Evolutionary conservation across 2,888 invertebrate genomes (phyloP).

Genomic region (Atethmia centrago): DNA sequence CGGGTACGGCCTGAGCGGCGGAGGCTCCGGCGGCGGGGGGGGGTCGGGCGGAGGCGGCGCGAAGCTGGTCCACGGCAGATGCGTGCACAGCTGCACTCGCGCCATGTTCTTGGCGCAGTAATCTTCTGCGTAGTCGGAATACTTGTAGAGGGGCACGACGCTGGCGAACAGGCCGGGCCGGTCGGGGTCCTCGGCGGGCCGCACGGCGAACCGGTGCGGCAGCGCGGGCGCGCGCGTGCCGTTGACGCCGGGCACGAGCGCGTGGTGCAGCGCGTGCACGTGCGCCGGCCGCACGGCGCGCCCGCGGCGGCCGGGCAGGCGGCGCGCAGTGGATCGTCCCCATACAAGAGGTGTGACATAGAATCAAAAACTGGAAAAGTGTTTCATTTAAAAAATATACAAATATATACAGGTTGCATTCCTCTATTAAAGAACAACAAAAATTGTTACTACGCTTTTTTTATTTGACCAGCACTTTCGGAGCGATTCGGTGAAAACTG

Average conservation of each 20-base stretch:
- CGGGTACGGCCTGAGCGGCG: slow-evolving; percentile 81
- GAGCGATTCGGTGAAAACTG: no score
- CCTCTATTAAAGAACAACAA: no score
- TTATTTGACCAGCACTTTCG: no score
- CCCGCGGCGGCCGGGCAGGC: slow-evolving; percentile 81
- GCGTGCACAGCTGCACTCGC: slow-evolving; percentile 79
- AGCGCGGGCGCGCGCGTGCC: slow-evolving; percentile 88
- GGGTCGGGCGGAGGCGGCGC: slow-evolving; percentile 82
- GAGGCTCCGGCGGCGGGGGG: slow-evolving; percentile 81
- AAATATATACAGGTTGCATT: no score
- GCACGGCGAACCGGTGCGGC: slow-evolving; percentile 84
- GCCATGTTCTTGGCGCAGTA: slow-evolving; percentile 85
- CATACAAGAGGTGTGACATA: no score
- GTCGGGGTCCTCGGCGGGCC: slow-evolving; percentile 75
- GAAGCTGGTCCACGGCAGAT: slow-evolving; percentile 83
- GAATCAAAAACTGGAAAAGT: no score
- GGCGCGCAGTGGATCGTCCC: no score
- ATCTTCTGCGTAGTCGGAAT: slow-evolving; percentile 88
- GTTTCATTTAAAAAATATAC: no score
- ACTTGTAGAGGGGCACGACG: slow-evolving; percentile 86
- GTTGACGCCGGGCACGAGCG: slow-evolving; percentile 90
- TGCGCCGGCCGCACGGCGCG: slow-evolving; percentile 86
- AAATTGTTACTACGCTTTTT: no score
- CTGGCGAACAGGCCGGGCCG: slow-evolving; percentile 82
- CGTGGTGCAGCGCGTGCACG: slow-evolving; percentile 90